Base-by-base conservation (phyloP, 2,113 vertebrate species). In the Epinephelus lanceolatus region DNA sequence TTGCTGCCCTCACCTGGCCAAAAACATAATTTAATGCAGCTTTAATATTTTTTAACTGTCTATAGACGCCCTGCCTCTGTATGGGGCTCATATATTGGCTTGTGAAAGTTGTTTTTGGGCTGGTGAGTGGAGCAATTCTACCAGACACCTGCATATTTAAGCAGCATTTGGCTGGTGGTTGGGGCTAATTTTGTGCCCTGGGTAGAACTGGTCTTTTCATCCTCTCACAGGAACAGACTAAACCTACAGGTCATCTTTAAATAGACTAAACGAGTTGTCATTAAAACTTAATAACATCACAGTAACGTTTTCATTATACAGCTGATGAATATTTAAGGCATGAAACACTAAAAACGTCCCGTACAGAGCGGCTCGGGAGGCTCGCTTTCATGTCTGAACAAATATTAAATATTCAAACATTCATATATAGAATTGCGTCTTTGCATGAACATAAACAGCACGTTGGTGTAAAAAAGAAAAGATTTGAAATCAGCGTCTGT, bases 221-320 rank as follows among this genome's bases (percentile, higher is more conserved):
- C 27, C 62, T 9, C 55, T 18, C 63, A 17, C 10, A 33, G 45
- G 40, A 53, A 13, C 21, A 49, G 57, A 27, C 80, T 5, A 19
- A 68, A 67, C 59, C 25, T 14, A 2, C 0, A 5, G 59, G 27
- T 59, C 25, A 3, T 30, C 63, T 78, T 70, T 21, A 23, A 61
- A 80, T 76, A 63, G 79, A 72, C 30, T 19, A 14, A 42, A 71
- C 11, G 2, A 33, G 47, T 19, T 21, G 37, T 25, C 71, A 61
- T 85, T 65, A 84, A 86, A 83, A 60, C 30, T 62, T 82, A 23
- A 88, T 63, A 57, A 27, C 73, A 13, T 37, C 52, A 47, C 74
- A 61, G 45, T n/a, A 18, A 76, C 30, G 14, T 60, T 65, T 76
- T 68, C n/a, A 76, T 73, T 63, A 37, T 81, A 57, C 71, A 74